A percentile compares a stretch with the other conserved stretches of the same genome.
These are phyloP conservation scores for Malurus alboscapulatus DNA, from an alignment of 2,113 vertebrate species.

Conservation along the genomic window DNA sequence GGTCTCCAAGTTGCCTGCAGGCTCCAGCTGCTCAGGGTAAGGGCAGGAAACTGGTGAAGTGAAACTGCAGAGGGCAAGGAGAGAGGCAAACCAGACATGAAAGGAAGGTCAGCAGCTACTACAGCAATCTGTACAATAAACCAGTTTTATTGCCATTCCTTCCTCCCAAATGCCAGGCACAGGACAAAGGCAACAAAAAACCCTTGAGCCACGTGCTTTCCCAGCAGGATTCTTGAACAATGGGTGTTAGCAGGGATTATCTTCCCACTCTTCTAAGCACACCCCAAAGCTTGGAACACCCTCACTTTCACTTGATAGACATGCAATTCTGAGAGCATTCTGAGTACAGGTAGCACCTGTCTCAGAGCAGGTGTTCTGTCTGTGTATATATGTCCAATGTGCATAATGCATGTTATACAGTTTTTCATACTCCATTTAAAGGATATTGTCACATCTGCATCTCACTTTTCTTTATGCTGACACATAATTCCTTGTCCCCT, in stretches of 20 bases:
- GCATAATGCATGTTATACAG: not conserved
- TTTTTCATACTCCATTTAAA: not conserved
- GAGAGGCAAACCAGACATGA: not conserved
- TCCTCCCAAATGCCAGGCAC: not conserved
- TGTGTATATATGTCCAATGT: not conserved
- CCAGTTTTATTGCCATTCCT: not conserved
- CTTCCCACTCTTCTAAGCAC: not conserved
- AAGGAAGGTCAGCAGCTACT: not conserved
- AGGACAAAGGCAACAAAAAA: not conserved
- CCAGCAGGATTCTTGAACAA: not conserved
- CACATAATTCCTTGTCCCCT: not conserved
- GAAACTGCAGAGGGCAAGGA: constrained; percentile 17
- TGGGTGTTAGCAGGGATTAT: not conserved
- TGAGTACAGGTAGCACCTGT: not conserved
- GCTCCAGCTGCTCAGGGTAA: constrained; percentile 66
- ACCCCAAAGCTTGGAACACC: not conserved
- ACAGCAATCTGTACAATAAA: not conserved
- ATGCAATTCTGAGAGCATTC: not conserved
- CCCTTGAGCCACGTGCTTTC: not conserved
- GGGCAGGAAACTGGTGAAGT: constrained; percentile 49
- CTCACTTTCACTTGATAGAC: not conserved
- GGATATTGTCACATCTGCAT: not conserved
- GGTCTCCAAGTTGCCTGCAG: constrained; percentile 52
- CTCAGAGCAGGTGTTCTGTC: not conserved
- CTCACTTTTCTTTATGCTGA: not conserved